phyloP scores from a whole-genome alignment of 2,113 vertebrate species.

The Ceyx margarethae region DNA sequence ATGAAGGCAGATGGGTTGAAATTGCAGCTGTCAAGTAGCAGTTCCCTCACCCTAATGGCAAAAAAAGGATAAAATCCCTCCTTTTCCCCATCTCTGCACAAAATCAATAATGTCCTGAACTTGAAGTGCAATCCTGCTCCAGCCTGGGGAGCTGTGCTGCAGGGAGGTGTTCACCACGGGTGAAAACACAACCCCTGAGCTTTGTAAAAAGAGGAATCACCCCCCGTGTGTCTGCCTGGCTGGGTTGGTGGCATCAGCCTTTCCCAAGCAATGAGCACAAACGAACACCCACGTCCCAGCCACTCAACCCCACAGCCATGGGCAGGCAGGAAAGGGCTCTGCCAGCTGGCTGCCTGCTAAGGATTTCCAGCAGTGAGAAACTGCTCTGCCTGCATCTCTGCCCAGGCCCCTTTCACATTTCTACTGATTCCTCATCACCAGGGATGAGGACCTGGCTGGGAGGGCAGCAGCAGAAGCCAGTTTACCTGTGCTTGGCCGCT shows the following conservation, averaged over 20 bases:
- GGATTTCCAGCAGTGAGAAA: neutral
- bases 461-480: neutral
- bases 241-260: accelerated
- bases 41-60: neutral
- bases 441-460: neutral
- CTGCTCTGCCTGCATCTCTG: neutral
- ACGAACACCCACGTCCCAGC: neutral
- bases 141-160: neutral
- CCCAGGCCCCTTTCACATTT: neutral
- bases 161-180: neutral
- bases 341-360: constrained; percentile 19
- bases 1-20: neutral
- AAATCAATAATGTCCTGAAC: accelerated
- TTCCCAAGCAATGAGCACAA: neutral
- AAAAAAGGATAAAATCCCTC: neutral
- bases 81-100: neutral
- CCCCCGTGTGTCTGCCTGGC: neutral
- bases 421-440: neutral
- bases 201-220: neutral
- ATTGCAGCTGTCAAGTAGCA: neutral
- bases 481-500: accelerated
- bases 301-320: accelerated
- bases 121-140: neutral
- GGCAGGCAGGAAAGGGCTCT: neutral
- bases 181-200: neutral